Percentiles rank a stretch among this genome's conserved stretches.
Evolutionary conservation across 2,797 vertebrate genomes (phyloP).

Genomic region (Salarias fasciatus): DNA sequence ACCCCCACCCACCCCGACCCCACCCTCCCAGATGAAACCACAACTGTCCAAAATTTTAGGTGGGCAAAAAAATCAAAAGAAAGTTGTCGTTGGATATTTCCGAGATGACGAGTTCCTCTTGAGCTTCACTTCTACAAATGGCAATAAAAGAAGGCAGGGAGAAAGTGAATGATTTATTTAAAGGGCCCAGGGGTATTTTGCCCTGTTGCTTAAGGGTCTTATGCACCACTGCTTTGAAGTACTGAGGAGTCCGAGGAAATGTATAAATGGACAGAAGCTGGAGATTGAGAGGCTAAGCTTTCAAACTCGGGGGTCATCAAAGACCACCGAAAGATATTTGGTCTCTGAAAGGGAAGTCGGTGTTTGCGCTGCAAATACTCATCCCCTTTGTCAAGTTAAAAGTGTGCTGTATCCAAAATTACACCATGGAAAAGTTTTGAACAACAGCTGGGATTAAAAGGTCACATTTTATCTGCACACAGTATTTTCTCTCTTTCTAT

Average conservation of each 20-base stretch:
- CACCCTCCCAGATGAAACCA: too few species aligned
- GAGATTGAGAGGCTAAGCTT: conserved; percentile 66
- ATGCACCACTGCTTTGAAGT: conserved; percentile 75
- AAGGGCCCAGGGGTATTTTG: conserved; percentile 71
- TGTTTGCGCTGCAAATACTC: conserved; percentile 34
- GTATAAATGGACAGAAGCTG: conserved; percentile 68
- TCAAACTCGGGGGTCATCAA: conserved; percentile 66
- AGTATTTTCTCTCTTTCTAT: neutral
- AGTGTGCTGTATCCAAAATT: conserved; percentile 19
- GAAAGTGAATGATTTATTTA: conserved; percentile 78
- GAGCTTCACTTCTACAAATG: conserved; percentile 58
- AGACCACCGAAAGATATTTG: conserved; percentile 63
- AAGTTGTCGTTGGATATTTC: conserved; percentile 59
- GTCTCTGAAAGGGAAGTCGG: conserved; percentile 47
- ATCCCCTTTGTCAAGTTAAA: conserved; percentile 35
- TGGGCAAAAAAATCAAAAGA: conserved; percentile 40
- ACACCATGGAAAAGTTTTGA: conserved; percentile 8
- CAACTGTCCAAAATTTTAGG: too few species aligned
- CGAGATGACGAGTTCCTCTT: conserved; percentile 47
- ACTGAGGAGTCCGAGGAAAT: conserved; percentile 62
- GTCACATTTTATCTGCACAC: conserved; percentile 3
- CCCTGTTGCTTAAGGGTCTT: conserved; percentile 72
- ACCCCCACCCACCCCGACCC: too few species aligned
- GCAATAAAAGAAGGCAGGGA: conserved; percentile 57
- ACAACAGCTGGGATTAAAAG: neutral